phyloP scores from a whole-genome alignment of 1,140 invertebrate genomes.

The Philopotamus ludificatus region DNA sequence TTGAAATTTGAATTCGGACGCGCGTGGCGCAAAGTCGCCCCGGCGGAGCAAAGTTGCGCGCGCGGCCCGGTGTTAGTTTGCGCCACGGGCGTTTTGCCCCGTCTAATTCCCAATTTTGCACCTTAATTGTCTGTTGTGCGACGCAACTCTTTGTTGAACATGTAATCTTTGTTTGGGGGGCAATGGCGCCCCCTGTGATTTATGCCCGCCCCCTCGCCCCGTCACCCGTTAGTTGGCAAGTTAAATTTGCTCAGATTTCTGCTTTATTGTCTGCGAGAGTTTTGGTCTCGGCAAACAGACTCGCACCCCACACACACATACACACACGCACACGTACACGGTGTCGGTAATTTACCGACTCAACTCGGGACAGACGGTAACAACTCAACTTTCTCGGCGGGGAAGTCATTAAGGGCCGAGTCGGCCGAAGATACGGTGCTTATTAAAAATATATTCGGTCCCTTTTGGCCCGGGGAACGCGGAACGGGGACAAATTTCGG shows the following conservation, averaged over 20 bases:
- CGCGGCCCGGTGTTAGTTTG: neutral
- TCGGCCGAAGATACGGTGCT: conserved; percentile 3
- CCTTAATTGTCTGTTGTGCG: neutral
- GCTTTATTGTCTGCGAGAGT: conserved; percentile 18
- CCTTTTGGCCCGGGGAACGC: neutral
- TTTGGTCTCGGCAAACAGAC: conserved; percentile 1
- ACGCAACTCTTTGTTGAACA: conserved; percentile 3
- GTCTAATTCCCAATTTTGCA: neutral
- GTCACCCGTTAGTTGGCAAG: conserved; percentile 18
- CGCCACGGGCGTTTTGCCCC: neutral
- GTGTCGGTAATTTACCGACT: conserved; percentile 15
- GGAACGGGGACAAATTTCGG: neutral
- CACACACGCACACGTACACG: neutral
- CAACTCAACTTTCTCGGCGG: conserved; percentile 14
- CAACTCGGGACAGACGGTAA: conserved; percentile 17
- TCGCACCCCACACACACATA: neutral
- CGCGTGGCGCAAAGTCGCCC: neutral
- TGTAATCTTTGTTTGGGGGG: conserved; percentile 19
- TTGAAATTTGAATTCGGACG: neutral
- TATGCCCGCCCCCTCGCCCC: conserved; percentile 4
- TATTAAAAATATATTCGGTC: conserved; percentile 11
- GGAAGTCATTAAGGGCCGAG: neutral
- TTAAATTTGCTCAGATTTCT: conserved; percentile 18
- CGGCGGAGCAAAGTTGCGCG: neutral
- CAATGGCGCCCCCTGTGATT: conserved; percentile 1